Evolutionary conservation across 2,113 vertebrate genomes (phyloP).

Genomic region (Crotalus helleri): DNA sequence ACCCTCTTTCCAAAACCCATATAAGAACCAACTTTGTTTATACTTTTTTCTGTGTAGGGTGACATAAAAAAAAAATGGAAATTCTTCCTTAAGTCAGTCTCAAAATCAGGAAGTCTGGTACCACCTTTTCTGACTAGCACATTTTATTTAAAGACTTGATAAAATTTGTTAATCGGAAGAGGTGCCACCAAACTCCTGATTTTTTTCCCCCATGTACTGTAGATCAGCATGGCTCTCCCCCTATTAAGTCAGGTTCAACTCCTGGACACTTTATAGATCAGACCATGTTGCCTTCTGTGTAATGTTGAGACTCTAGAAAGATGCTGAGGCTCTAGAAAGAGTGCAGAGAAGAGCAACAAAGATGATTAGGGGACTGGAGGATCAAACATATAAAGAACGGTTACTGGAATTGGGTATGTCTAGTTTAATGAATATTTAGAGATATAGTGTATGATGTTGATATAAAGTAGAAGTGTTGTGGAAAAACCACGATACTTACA

Average conservation of each 20-base stretch:
- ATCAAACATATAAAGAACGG: too few species aligned
- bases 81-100: background rate
- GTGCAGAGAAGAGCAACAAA: too few species aligned
- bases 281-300: background rate
- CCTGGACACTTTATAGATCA: background rate
- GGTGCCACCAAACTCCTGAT: background rate
- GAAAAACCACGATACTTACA: too few species aligned
- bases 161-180: background rate
- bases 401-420: too few species aligned
- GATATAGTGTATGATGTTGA: too few species aligned
- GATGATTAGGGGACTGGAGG: too few species aligned
- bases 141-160: background rate
- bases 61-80: background rate
- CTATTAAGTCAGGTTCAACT: background rate
- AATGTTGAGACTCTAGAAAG: too few species aligned
- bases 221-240: background rate
- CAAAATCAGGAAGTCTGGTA: background rate
- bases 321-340: too few species aligned
- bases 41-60: background rate
- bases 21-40: background rate
- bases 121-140: background rate
- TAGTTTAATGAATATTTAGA: too few species aligned
- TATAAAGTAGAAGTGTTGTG: too few species aligned
- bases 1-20: background rate
- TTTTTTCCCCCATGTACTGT: accelerated